Evolutionary conservation across 2,797 vertebrate genomes (phyloP).

Genomic region (Paedocypris micromegethes): DNA sequence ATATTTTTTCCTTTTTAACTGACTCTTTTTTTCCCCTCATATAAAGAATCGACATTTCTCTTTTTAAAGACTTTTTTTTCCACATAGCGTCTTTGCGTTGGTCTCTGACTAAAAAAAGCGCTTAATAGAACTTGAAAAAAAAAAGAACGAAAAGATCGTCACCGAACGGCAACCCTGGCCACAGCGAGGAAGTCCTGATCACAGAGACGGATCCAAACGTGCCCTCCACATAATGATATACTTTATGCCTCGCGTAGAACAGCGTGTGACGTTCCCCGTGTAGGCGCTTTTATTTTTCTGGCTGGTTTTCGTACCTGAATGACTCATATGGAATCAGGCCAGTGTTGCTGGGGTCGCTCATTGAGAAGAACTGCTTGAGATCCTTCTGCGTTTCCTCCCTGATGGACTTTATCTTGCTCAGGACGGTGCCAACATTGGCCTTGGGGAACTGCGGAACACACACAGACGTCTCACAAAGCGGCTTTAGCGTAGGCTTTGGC

Average conservation of each 20-base stretch:
- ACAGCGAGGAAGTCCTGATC: neutral
- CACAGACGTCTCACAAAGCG: conserved; percentile 12
- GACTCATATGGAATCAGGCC: conserved; percentile 70
- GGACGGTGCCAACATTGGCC: conserved; percentile 65
- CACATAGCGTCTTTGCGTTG: no score
- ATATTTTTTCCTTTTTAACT: no score
- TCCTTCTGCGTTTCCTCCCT: conserved; percentile 66
- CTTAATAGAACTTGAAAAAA: no score
- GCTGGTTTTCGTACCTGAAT: conserved; percentile 69
- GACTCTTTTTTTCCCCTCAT: no score
- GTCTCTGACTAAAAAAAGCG: no score
- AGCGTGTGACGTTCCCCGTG: conserved; percentile 4
- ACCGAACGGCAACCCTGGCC: neutral
- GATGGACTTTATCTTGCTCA: conserved; percentile 76
- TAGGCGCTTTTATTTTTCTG: conserved; percentile 5
- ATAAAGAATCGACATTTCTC: no score
- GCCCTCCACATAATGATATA: neutral
- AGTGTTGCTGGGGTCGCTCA: conserved; percentile 61
- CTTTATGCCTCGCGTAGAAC: neutral
- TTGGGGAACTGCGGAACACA: conserved; percentile 70
- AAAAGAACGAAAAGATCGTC: no score
- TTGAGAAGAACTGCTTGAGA: conserved; percentile 70
- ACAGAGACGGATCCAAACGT: neutral
- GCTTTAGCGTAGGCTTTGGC: conserved; percentile 11
- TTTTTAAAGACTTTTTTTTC: no score